Evolutionary conservation across 2,797 vertebrate species (phyloP), one percentile per base, ranked within the genome.

Genomic region (Buceros bicornis): DNA sequence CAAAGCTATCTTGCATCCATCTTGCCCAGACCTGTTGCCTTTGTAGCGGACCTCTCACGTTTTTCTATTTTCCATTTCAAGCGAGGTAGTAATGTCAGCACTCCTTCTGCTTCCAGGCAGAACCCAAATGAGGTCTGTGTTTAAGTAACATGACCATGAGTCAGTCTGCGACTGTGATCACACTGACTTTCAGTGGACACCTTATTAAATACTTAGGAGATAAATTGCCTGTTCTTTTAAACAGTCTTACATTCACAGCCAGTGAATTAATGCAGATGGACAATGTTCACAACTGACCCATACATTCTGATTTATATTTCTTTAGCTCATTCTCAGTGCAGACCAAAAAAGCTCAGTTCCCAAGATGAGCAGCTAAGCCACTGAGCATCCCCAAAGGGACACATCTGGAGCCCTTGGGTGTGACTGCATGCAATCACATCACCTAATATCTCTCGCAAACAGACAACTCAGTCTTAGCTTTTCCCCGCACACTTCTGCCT

Each of bases 121-220:
- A 92, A 93, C 48, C 21, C 88, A 96, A 93, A 93, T 65, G 89
- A 92, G 47, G 51, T 66, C 91, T 64, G 90, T 64, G 29, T 90
- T 91, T 88, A 86, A 82, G 70, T 84, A 94, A 82, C 64, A 77
- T 62, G 67, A 81, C 57, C 29, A 17, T 78, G 77, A 96, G 50
- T 95, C 89, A 89, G 35, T 64, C 40, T 86, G 73, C 57, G 84
- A 42, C 72, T 87, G 45, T 64, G 80, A 94, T 86, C 67, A 53
- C 56, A 51, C 47, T 64, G 66, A 47, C 35, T 76, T 89, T 90
- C 58, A 89, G 57, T 64, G 74, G 53, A 93, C 67, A 84, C 26
- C 48, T 72, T 45, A 60, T 26, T 76, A 92, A 92, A 90, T 65
- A 84, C 16, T 35, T 89, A 17, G 19, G 40, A 82, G 60, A 82